Conservation (phyloP, 2,797 vertebrate species). For the Sebastes variabilis region DNA sequence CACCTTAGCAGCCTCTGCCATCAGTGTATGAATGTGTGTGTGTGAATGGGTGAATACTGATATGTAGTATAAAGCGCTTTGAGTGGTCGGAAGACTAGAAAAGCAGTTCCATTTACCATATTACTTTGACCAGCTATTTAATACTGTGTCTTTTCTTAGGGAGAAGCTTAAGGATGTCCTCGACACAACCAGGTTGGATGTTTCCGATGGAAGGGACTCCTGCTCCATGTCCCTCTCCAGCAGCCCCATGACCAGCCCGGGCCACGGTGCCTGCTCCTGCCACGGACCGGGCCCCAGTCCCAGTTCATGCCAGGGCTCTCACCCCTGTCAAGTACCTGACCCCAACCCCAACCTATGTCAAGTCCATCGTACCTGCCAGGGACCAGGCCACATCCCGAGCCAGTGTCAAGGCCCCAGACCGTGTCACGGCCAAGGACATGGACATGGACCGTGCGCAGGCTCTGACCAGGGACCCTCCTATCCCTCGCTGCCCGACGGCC, state of each 20-base stretch:
- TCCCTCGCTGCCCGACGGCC: constrained; percentile 77
- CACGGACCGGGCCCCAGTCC: constrained; percentile 62
- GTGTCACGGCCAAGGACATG: constrained; percentile 45
- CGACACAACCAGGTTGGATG: constrained; percentile 82
- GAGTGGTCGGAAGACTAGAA: too few relatives aligned
- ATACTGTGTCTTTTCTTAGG: constrained; percentile 68
- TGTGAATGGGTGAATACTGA: too few relatives aligned
- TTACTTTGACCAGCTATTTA: not conserved
- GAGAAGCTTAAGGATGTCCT: constrained; percentile 95
- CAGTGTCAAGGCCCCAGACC: constrained; percentile 61
- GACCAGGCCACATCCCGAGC: constrained; percentile 48
- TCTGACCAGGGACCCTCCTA: constrained; percentile 74
- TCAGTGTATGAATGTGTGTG: too few relatives aligned
- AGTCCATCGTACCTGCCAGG: constrained; percentile 59
- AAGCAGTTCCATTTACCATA: too few relatives aligned
- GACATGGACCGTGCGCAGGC: constrained; percentile 32
- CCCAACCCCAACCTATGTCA: constrained; percentile 58
- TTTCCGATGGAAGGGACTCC: constrained; percentile 76
- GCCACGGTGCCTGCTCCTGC: constrained; percentile 56
- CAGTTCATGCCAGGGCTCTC: constrained; percentile 62
- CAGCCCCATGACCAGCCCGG: constrained; percentile 75
- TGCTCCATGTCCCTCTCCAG: constrained; percentile 80
- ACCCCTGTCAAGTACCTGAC: constrained; percentile 53
- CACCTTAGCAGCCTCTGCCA: too few relatives aligned
- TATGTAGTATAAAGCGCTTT: too few relatives aligned